Base-by-base conservation (phyloP, 2,113 vertebrate genomes). In the Cheirogaleus medius region DNA sequence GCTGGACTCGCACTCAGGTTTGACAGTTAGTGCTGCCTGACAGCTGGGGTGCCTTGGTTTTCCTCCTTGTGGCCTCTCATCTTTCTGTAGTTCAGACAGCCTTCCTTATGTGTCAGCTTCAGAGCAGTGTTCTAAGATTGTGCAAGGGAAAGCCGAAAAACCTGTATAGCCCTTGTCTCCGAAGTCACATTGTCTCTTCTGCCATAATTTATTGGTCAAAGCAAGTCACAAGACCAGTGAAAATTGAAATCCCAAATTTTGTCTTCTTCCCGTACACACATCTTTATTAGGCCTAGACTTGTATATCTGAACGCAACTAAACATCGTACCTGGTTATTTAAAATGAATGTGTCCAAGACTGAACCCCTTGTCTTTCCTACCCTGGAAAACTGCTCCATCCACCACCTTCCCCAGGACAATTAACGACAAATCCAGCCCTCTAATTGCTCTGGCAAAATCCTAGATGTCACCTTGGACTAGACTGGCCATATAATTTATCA, bases 1-100 rank as follows among this genome's bases (percentile, higher is more conserved):
- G 73, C 14, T 14, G 11, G 4, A 3, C 71, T 54, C 29, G 4
- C 13, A 58, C 5, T 3, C 15, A 80, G 34, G 2, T 44, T 34
- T 60, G 34, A 27, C 34, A 29, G 9, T 47, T 66, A 49, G 49
- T 89, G 44, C 39, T 42, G 47, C 32, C 44, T 58, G 1, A 37
- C 52, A 76, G 3, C 8, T 29, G 4, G 1, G 1, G 4, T 44
- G 1, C 15, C 12, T 32, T 60, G 49, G 9, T 63, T n/a, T 14
- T 69, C 84, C 23, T 63, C 1, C 7, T 69, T 63, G 11, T 14
- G 34, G 5, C 2, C 18, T 25, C 6, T 44, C 21, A 42, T 54
- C 29, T 18, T 32, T 8, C 18, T 68, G 3, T 3, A 42, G 34
- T 27, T 71, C 34, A 69, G n/a, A 69, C 42, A 27, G 68, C 11